Conservation (phyloP, 2,888 invertebrate species). For the Fragum sueziense region DNA sequence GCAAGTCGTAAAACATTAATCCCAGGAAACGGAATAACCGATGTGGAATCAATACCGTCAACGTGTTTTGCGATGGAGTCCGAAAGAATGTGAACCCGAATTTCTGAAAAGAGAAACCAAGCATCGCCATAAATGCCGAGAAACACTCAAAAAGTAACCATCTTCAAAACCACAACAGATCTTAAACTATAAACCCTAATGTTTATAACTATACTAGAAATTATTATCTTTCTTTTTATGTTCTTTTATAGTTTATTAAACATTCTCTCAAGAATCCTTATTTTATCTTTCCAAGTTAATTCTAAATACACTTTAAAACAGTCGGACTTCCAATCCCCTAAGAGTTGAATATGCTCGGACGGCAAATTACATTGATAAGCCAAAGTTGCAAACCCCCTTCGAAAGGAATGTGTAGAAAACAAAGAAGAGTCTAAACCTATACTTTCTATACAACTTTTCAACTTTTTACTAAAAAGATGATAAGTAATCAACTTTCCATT, state of each 20-base stretch:
- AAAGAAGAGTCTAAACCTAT: not conserved
- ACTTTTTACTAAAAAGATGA: not conserved
- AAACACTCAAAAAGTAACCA: too few species aligned
- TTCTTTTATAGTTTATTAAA: not conserved
- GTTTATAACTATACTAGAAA: too few species aligned
- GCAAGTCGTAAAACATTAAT: not conserved
- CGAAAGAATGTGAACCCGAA: not conserved
- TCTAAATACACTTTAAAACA: not conserved
- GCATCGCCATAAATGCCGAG: too few species aligned
- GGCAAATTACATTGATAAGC: not conserved
- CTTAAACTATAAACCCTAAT: too few species aligned
- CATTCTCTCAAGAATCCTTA: not conserved
- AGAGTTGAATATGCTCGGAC: not conserved
- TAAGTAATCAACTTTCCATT: not conserved
- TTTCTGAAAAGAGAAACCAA: not conserved
- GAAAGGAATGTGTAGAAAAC: not conserved
- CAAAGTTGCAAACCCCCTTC: constrained; percentile 3
- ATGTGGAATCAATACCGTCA: not conserved
- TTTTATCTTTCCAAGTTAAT: not conserved
- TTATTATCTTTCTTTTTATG: too few species aligned
- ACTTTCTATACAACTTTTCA: not conserved
- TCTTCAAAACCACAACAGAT: too few species aligned
- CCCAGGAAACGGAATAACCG: not conserved
- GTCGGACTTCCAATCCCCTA: constrained; percentile 4
- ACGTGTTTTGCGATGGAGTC: constrained; percentile 13